These are phyloP conservation scores for Eubasilissa splendida DNA, from an alignment of 2,888 invertebrate genomes.

Conservation along the genomic window DNA sequence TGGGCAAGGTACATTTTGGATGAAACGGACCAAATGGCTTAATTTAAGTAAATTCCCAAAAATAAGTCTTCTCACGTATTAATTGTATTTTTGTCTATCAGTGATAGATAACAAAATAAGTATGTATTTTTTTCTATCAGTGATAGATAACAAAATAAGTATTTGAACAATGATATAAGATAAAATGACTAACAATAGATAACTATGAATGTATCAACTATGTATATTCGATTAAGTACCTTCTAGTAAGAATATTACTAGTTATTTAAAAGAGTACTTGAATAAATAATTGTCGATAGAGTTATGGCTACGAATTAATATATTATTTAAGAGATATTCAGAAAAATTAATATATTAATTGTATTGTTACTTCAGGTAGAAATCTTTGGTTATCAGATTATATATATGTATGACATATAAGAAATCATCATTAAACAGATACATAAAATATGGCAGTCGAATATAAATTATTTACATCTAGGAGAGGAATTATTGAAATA, in stretches of 20 bases:
- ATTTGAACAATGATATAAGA: conserved; percentile 21
- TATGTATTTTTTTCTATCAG: conserved; percentile 5
- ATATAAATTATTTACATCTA: conserved; percentile 28
- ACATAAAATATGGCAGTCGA: conserved; percentile 27
- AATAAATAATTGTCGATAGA: no score
- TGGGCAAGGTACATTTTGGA: no score
- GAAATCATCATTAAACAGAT: not conserved
- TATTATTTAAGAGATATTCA: no score
- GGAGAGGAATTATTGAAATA: conserved; percentile 4
- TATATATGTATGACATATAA: no score
- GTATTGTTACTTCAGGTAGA: conserved; percentile 3
- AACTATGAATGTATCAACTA: conserved; percentile 12
- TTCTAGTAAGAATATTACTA: conserved; percentile 14
- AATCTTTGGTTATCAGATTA: conserved; percentile 17
- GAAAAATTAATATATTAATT: no score
- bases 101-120: not conserved
- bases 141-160: not conserved
- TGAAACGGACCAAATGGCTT: no score
- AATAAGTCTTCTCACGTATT: conserved; percentile 7
- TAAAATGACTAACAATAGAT: conserved; percentile 7
- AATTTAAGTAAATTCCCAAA: not conserved
- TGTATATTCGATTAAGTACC: conserved; percentile 11
- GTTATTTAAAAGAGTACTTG: not conserved
- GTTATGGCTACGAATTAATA: no score
- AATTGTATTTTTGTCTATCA: conserved; percentile 10